Evolutionary conservation across 2,888 invertebrate genomes (phyloP), one percentile per base, ranked within the genome.

Genomic region (Philopedon plagiatum): DNA sequence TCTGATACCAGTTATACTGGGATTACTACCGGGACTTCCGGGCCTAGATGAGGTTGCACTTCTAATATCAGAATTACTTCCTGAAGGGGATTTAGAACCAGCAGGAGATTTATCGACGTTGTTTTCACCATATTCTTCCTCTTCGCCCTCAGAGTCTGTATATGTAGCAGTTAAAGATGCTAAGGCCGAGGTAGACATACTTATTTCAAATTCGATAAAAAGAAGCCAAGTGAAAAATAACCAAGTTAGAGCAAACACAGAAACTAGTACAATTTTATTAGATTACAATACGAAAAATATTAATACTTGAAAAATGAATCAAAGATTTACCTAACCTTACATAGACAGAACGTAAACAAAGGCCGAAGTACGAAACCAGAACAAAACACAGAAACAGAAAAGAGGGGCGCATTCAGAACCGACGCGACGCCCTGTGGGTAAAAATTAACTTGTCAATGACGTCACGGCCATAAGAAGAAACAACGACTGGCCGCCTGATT

Each of bases 111-210:
- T 57, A 39, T 57, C 54, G 21, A 39, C 71, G 18, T 75, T 76
- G 34, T 74, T 79, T 19, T 84, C 89, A 76, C 91, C 90, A 81
- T 90, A 89, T 84, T 89, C 89, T 74, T 92, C 93, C 78, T 94
- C 95, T 85, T 96, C 96, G 61, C 93, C 94, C 86, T 96, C 96
- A 0, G 96, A 96, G 85, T 96, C 96, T 0, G 96, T 96, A 84
- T 96, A 96, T 46, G 94, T 94, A 26, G 94, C 96, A 60, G 95
- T 96, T 77, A 96, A 87, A 60, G 94, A 94, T 68, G 94, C 94
- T 83, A 96, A 87, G 39, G 95, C 95, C 63, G 83, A 82, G 74
- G 82, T 83, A 39, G 69, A 60, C 67, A 67, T 67, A 41, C 3
- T 65, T 15, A 29, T 26, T 23, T 44, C 7, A 39, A 39, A 46